Base-by-base conservation (phyloP, 2,888 invertebrate species). In the Seladonia tumulorum region DNA sequence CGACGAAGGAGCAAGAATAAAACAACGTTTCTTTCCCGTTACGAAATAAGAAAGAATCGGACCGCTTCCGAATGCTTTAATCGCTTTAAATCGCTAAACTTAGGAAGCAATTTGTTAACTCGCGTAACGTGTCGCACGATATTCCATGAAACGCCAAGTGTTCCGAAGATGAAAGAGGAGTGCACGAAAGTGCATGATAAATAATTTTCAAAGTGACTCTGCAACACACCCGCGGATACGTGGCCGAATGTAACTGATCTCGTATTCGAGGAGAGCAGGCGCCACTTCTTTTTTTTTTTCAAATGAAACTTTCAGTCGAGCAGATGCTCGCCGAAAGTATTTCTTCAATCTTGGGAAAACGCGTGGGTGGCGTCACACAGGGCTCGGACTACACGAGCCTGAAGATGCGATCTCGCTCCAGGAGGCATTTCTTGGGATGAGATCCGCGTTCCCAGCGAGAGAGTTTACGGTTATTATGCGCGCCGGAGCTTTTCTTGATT, bases 151-250 rank as follows among this genome's bases (percentile, higher is more conserved):
- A 42, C n/a, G 45, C 35, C 29, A 22, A 10, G 29, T 16, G 16
- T 39, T 70, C 12, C 35, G 77, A 47, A n/a, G 77, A 74, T 49
- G 22, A 16, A 71, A n/a, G 47, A 63, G 12, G n/a, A 8, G 70
- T 12, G 60, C 25, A 14, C 60, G 47, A 80, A 83, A 66, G 84
- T 45, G 60, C 66, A 71, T 77, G 84, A 80, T 73, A 83, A 83
- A 88, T 79, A 87, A 87, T 87, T 83, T 83, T 39, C 60, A 70
- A 25, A 86, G 53, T 68, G 60, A 35, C 39, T 35, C 35, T 16
- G 60, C 53, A n/a, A 57, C 16, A 35, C 57, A 16, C 8, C 63
- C 29, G 16, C 10, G 39, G 35, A 22, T 25, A 45, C n/a, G 47
- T 42, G 42, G 25, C 22, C 3, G 35, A 5, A 39, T 29, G 70